Conservation (phyloP, 1,140 invertebrate genomes). For the Diachasma alloeum region DNA sequence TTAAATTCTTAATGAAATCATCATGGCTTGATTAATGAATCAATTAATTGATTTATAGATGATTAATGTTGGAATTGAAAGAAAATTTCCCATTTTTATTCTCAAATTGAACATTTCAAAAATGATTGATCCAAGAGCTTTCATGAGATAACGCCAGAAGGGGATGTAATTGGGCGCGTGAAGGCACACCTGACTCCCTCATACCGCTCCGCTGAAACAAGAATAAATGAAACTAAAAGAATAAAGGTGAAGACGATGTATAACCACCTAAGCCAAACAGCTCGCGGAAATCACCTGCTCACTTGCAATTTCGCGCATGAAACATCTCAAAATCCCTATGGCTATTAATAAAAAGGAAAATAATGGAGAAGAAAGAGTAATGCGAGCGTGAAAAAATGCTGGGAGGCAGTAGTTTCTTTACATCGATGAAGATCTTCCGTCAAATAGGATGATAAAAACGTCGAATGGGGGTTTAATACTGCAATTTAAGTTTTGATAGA, state of each 20-base stretch:
- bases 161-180: slow-evolving; percentile 8
- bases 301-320: slow-evolving; percentile 7
- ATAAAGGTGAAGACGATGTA: not conserved
- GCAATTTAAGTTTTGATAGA: not conserved
- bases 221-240: slow-evolving; percentile 12
- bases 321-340: not conserved
- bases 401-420: not conserved
- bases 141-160: not conserved
- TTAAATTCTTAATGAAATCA: too few relatives aligned
- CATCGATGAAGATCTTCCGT: not conserved
- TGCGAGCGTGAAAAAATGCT: slow-evolving; percentile 1
- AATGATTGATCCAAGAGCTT: not conserved
- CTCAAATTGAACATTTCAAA: not conserved
- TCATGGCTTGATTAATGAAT: too few relatives aligned
- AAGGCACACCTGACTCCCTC: slow-evolving; percentile 23
- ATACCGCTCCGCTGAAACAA: not conserved
- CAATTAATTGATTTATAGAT: too few relatives aligned
- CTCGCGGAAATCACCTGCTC: slow-evolving; percentile 34
- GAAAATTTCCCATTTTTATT: not conserved
- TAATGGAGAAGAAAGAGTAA: slow-evolving; percentile 3
- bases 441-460: not conserved
- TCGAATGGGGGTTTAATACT: not conserved
- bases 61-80: too few relatives aligned
- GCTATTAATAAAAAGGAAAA: slow-evolving; percentile 7
- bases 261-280: slow-evolving; percentile 25